These are phyloP conservation scores for Acanthococcus lagerstroemiae DNA, from an alignment of 2,888 invertebrate genomes.

Conservation along the genomic window DNA sequence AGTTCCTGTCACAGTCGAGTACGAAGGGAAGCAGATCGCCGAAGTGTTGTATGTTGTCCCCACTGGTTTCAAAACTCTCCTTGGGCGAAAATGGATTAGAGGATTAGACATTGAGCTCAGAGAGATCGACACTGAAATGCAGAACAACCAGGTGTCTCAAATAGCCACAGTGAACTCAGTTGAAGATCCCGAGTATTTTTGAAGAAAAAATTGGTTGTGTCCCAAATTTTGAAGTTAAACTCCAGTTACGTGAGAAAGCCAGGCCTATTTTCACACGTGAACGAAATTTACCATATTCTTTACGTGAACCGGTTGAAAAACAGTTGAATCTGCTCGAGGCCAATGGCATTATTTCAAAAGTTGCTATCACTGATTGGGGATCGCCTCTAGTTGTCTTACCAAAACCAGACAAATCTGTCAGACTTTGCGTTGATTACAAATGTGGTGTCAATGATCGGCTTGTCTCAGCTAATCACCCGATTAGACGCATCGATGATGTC, in stretches of 20 bases:
- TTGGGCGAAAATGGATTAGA: too few species aligned
- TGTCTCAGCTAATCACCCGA: constrained; percentile 34
- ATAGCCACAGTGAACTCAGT: neutral
- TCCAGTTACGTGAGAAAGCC: constrained; percentile 36
- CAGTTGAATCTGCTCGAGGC: constrained; percentile 31
- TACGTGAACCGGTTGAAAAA: constrained; percentile 22
- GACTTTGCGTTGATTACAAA: constrained; percentile 36
- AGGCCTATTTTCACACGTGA: constrained; percentile 35
- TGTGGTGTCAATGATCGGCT: constrained; percentile 36
- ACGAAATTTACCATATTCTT: constrained; percentile 28
- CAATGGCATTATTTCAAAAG: constrained; percentile 30
- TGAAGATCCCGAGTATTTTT: constrained; percentile 26
- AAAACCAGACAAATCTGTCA: constrained; percentile 15
- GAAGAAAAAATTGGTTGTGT: constrained; percentile 34
- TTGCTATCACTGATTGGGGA: constrained; percentile 32
- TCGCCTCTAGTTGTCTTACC: constrained; percentile 17
- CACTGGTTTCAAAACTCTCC: too few species aligned
- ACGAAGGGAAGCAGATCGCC: too few species aligned
- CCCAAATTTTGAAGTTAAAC: constrained; percentile 33
- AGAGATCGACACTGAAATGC: too few species aligned
- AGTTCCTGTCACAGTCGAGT: too few species aligned
- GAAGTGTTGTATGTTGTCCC: too few species aligned
- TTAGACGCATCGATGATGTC: constrained; percentile 33
- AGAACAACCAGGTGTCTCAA: too few species aligned
- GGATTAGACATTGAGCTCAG: too few species aligned